Base-by-base conservation (phyloP, 2,113 vertebrate species). In the Dermatemys mawii region DNA sequence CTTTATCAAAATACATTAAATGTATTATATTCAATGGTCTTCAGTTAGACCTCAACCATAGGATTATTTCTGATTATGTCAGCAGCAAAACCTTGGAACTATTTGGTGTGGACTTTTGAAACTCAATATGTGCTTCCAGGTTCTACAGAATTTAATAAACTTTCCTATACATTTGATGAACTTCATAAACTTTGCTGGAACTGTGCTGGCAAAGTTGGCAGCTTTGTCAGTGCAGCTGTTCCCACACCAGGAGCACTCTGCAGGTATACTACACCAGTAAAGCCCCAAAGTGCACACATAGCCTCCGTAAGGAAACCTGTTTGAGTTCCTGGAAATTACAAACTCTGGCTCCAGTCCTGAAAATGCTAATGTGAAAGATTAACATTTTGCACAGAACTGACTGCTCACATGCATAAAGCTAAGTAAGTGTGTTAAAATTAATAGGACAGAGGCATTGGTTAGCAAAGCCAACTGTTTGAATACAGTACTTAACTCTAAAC, bases 361-460 rank as follows among this genome's bases (percentile, higher is more conserved):
- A 92, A 96, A 95, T 63, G 73, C 93, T 96, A 96, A 96, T 94
- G 78, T 60, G 88, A 92, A 88, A 96, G 93, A 95, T 95, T 90
- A 93, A 95, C 92, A 94, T 89, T 89, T 89, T 96, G 84, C 84
- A 89, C 78, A 97, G 60, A 95, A 96, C 91, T 79, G 86, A 95
- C 82, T 94, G 89, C 91, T 95, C 83, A 22, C 10, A 85, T 84
- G 88, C 90, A 92, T 92, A 95, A 96, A 38, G 92, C 92, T 96
- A 95, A 96, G 96, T 96, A 95, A 96, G 96, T 97, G 96, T 97
- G 95, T 96, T 97, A 97, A 97, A 96, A 97, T 97, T 97, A 96
- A 88, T 90, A 95, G 90, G 91, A 88, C 90, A 97, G 83, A 90
- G 93, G 95, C 94, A 97, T 96, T 95, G 96, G 94, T 93, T 95